phyloP scores from a whole-genome alignment of 2,797 vertebrate species.

The Mus minutoides region DNA sequence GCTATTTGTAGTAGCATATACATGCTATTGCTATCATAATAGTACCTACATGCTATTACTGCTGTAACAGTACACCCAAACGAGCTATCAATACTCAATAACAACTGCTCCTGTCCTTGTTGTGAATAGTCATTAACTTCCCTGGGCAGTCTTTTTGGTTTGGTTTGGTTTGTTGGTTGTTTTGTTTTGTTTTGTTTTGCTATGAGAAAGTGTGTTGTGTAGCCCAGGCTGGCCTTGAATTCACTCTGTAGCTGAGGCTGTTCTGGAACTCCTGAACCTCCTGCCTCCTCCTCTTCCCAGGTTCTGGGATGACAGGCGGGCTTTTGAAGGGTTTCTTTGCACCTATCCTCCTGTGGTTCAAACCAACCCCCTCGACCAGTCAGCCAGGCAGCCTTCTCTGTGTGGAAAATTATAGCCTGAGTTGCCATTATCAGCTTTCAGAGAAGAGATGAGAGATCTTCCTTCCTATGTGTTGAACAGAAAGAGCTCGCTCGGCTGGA shows the following conservation, averaged over 20 bases:
- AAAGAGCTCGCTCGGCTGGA: background rate
- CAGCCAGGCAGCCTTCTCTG: background rate
- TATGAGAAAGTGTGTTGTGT: background rate
- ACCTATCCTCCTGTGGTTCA: background rate
- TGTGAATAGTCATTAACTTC: background rate
- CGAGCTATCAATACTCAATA: background rate
- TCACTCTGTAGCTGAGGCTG: background rate
- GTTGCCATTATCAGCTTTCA: background rate
- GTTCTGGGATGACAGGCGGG: background rate
- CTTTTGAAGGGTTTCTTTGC: slow-evolving; percentile 30
- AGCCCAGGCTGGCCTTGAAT: background rate
- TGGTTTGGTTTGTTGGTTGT: background rate
- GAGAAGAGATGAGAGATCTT: background rate
- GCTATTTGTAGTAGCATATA: background rate
- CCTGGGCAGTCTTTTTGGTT: background rate
- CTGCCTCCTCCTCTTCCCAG: background rate
- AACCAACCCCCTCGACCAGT: no score
- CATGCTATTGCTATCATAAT: background rate
- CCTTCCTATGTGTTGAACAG: background rate
- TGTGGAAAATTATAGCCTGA: background rate
- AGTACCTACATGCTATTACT: no score
- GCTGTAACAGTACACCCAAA: no score
- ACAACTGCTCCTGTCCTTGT: background rate
- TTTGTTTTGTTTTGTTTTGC: background rate
- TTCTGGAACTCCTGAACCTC: background rate